phyloP scores from a whole-genome alignment of 2,797 vertebrate genomes.

The Avahi laniger region DNA sequence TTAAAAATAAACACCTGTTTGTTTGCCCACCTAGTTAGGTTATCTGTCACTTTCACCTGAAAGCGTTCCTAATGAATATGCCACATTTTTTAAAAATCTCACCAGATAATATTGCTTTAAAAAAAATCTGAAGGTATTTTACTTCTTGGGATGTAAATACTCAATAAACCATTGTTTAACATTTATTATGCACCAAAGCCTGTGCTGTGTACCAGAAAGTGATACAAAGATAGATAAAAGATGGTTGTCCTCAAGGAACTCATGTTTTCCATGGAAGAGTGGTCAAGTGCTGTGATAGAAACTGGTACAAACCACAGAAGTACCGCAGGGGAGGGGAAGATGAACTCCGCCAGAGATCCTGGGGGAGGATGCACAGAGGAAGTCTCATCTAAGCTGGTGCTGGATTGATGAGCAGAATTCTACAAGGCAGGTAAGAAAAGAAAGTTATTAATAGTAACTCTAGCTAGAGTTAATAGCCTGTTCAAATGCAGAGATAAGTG shows the following conservation, averaged over 20 bases:
- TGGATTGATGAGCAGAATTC: background rate
- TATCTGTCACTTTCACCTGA: background rate
- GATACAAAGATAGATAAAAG: background rate
- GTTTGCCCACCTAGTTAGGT: background rate
- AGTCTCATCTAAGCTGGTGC: background rate
- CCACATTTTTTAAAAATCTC: background rate
- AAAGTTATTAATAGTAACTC: background rate
- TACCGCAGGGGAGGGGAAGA: background rate
- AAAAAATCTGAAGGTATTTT: background rate
- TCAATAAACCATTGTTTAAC: background rate
- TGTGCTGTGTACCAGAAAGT: background rate
- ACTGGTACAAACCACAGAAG: background rate
- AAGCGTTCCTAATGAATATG: background rate
- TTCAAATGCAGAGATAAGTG: background rate
- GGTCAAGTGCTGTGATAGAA: background rate
- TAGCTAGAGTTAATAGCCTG: background rate
- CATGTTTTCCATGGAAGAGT: background rate
- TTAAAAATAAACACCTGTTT: background rate
- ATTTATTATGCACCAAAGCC: background rate
- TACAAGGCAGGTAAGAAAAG: background rate
- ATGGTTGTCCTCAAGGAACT: background rate
- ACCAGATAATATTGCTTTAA: background rate
- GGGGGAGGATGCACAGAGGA: background rate
- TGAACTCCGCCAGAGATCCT: background rate
- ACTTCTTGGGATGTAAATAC: background rate